Conservation (phyloP, 2,113 vertebrate genomes). For the Oenanthe oenanthe region DNA sequence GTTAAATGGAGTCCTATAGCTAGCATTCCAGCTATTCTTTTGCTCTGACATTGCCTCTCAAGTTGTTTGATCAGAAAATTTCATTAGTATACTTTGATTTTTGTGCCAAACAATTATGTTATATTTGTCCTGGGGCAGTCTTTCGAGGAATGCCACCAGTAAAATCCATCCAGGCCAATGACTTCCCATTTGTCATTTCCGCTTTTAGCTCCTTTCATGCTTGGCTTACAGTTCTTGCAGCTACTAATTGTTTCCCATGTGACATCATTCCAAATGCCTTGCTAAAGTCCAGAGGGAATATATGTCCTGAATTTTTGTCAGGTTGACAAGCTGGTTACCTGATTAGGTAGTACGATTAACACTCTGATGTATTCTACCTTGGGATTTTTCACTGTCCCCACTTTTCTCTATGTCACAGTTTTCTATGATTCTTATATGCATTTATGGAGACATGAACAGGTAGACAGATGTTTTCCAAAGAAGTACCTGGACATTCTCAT, state of each 20-base stretch:
- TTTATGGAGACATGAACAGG: neutral
- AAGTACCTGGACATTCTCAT: neutral
- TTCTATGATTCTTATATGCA: neutral
- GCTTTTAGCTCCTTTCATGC: neutral
- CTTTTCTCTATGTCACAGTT: neutral
- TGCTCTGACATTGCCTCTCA: neutral
- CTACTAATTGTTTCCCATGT: neutral
- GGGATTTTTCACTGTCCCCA: neutral
- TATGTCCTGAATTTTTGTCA: neutral
- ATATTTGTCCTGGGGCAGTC: neutral
- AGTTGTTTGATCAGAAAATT: neutral
- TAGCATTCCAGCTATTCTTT: neutral
- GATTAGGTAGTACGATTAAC: neutral
- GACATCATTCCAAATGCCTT: neutral
- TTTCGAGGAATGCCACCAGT: neutral
- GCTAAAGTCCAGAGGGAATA: neutral
- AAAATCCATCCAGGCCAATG: neutral
- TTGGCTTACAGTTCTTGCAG: neutral
- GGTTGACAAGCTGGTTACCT: neutral
- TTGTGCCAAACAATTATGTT: neutral
- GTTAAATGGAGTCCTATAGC: neutral
- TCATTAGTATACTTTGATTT: neutral
- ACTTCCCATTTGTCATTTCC: neutral
- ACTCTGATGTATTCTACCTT: neutral
- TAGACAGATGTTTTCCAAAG: neutral